phyloP scores from a whole-genome alignment of 1,140 invertebrate species.

The Drosophila azteca region DNA sequence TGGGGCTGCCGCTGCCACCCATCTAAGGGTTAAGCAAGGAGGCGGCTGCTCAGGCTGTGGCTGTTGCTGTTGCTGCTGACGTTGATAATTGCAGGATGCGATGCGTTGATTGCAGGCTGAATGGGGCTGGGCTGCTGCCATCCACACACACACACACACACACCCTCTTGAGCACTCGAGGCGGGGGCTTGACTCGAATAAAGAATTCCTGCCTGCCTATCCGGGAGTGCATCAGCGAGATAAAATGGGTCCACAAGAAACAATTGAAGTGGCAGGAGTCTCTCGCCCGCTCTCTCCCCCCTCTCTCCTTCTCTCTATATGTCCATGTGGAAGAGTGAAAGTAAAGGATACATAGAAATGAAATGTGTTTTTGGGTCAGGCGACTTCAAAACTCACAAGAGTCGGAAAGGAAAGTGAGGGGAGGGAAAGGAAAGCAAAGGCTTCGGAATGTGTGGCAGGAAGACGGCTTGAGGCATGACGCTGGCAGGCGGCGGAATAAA shows the following conservation, averaged over 20 bases:
- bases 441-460: conserved; percentile 39
- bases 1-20: not conserved
- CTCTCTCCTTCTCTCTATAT: not conserved
- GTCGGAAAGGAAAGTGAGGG: conserved; percentile 29
- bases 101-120: conserved; percentile 76
- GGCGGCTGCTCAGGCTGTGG: conserved; percentile 39
- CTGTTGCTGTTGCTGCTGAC: conserved; percentile 32
- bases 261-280: conserved; percentile 56
- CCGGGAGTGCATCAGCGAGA: conserved; percentile 50
- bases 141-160: conserved; percentile 21
- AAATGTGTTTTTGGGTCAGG: conserved; percentile 83
- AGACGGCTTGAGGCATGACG: conserved; percentile 24
- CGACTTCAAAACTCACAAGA: conserved; percentile 68
- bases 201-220: conserved; percentile 77
- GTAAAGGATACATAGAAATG: conserved; percentile 62
- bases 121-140: conserved; percentile 27
- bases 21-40: conserved; percentile 34
- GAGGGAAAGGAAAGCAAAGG: conserved; percentile 27
- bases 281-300: not conserved
- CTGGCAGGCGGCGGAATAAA: conserved; percentile 22
- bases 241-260: conserved; percentile 74
- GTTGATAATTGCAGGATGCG: conserved; percentile 81
- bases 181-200: conserved; percentile 75
- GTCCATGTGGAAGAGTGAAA: conserved; percentile 62
- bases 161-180: conserved; percentile 41